Conservation (phyloP, 1,140 invertebrate species). For the Caenorhabditis briggsae region DNA sequence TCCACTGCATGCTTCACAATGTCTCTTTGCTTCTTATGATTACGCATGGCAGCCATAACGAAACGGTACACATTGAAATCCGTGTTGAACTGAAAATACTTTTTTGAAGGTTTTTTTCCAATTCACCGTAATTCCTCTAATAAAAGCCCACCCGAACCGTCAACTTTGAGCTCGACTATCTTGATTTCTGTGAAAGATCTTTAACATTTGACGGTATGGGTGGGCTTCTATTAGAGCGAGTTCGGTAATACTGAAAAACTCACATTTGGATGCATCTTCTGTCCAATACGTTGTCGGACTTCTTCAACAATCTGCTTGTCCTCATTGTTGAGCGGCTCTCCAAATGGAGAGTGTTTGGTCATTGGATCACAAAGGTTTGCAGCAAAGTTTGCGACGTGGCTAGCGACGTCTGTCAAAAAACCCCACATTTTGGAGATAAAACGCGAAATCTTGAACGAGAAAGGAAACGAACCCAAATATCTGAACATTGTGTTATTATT, state of each 20-base stretch:
- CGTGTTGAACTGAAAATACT: conserved; percentile 73
- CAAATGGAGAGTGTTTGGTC: conserved; percentile 17
- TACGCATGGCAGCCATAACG: conserved; percentile 72
- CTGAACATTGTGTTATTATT: no score
- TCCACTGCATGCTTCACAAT: conserved; percentile 73
- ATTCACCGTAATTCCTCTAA: no score
- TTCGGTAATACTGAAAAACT: conserved; percentile 24
- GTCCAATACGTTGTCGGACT: conserved; percentile 71
- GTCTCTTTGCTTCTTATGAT: conserved; percentile 70
- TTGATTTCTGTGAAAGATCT: no score
- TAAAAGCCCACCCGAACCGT: no score
- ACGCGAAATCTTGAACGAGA: no score
- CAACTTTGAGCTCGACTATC: no score
- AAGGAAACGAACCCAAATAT: no score
- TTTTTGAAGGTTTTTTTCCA: neutral
- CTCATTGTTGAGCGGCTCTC: conserved; percentile 68
- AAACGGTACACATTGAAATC: conserved; percentile 78
- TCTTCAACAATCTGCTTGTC: conserved; percentile 75
- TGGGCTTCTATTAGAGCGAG: no score
- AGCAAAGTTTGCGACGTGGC: no score
- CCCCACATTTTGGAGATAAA: no score
- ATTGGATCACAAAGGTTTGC: neutral
- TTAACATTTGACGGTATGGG: no score
- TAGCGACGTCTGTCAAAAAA: no score
- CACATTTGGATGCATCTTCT: conserved; percentile 75